A percentile compares a stretch with the other conserved stretches of the same genome.
Evolutionary conservation across 2,797 vertebrate species (phyloP).

Genomic region (Girardinus metallicus): DNA sequence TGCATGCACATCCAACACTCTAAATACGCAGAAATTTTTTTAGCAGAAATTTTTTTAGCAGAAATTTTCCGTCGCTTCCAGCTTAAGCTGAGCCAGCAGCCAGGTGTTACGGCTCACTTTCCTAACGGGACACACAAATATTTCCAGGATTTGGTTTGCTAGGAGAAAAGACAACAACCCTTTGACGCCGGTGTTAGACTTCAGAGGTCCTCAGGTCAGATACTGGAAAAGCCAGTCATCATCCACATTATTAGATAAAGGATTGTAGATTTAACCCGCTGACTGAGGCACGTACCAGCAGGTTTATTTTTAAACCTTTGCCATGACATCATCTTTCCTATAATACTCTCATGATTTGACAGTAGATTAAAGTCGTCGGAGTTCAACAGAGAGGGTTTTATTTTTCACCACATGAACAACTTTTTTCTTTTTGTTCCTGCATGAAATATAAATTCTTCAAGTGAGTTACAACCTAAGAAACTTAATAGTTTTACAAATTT

Average conservation of each 20-base stretch:
- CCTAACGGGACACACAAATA: neutral
- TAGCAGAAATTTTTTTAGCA: neutral
- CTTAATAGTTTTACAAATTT: neutral
- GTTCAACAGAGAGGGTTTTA: neutral
- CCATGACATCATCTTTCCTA: neutral
- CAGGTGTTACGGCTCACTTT: neutral
- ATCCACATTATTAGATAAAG: slow-evolving; percentile 36
- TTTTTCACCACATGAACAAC: neutral
- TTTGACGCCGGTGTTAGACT: slow-evolving; percentile 13
- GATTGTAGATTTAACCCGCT: slow-evolving; percentile 5
- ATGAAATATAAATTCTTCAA: neutral
- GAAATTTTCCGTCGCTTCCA: neutral
- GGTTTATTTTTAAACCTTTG: slow-evolving; percentile 7
- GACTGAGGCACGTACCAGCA: neutral
- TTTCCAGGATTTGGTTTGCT: slow-evolving; percentile 25
- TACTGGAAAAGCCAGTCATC: slow-evolving; percentile 22
- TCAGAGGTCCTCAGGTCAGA: slow-evolving; percentile 5
- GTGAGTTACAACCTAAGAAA: neutral
- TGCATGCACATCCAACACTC: neutral
- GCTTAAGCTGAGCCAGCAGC: slow-evolving; percentile 5
- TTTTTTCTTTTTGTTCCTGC: neutral
- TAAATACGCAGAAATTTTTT: neutral
- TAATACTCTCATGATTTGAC: neutral
- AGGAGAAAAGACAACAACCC: slow-evolving; percentile 9
- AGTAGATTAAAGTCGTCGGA: neutral